Evolutionary conservation across 2,797 vertebrate species (phyloP), one percentile per base, ranked within the genome.

Genomic region (Tiaroga cobitis): DNA sequence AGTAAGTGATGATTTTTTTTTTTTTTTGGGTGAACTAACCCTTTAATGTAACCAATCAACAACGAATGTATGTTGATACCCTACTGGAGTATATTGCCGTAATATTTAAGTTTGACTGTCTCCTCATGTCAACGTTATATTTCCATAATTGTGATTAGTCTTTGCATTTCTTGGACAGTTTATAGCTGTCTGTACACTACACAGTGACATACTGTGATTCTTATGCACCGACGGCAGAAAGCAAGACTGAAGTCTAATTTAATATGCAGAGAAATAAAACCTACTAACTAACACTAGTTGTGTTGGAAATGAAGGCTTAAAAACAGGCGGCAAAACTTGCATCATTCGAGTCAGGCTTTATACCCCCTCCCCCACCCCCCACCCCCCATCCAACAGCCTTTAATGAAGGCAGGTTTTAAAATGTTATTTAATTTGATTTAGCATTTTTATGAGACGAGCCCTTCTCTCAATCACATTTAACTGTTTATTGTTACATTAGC

Each of bases 361-460:
- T 56, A 37, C 68, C 34, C 59, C 81, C 37, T 39, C 16, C 68
- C 32, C 59, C 29, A 29, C 2, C 29, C 29, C 29, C 81, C 24
- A 29, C n/a, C 82, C 15, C 2, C 32, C 77, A 89, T 65, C 26
- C 63, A 65, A 18, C 15, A 70, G 82, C 39, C 87, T 91, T 92
- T 95, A 94, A 93, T 92, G 89, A 94, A 81, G 69, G 88, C 87
- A 76, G 80, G 89, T 92, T 94, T 94, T 93, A 92, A 93, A 90
- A 92, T 93, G 92, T 94, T 91, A 93, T 95, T 95, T 94, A 94
- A 95, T 96, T 95, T 95, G 93, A 95, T 94, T 94, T 93, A 93
- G 91, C 84, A 88, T 92, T 96, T 97, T 95, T 94, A 95, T 94
- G 93, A 96, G 92, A 85, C 88, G 74, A 81, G 86, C 90, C 93